phyloP scores from a whole-genome alignment of 2,888 invertebrate species.

The Octodonta nipae region DNA sequence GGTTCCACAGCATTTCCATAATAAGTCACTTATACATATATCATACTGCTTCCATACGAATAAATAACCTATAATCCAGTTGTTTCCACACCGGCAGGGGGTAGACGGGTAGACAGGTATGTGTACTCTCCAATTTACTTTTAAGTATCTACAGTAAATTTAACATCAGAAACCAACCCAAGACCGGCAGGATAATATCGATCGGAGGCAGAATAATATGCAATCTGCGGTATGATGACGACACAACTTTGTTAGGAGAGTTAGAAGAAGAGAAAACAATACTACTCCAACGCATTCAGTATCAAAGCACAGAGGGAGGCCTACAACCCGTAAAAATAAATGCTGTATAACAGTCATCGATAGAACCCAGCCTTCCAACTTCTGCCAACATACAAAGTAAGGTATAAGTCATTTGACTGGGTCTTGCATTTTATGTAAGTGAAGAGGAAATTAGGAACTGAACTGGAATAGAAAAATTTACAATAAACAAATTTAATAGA shows the following conservation, averaged over 20 bases:
- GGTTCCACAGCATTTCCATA: no score
- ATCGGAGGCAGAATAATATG: constrained; percentile 1
- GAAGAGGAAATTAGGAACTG: neutral
- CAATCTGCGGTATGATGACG: neutral
- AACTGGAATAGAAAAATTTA: neutral
- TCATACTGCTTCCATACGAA: neutral
- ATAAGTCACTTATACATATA: constrained; percentile 1
- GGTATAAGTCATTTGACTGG: neutral
- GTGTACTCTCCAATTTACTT: neutral
- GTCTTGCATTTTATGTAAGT: neutral
- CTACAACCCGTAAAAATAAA: constrained; percentile 1
- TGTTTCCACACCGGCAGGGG: constrained; percentile 1
- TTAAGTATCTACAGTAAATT: neutral
- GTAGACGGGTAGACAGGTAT: neutral
- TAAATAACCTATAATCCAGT: neutral
- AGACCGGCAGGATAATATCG: neutral
- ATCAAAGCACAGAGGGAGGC: constrained; percentile 1
- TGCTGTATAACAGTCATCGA: neutral
- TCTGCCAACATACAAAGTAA: neutral
- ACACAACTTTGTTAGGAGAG: neutral
- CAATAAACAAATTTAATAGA: no score
- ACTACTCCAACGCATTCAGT: neutral
- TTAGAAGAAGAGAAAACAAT: neutral
- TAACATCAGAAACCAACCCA: neutral
- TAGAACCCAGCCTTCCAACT: constrained; percentile 1